Evolutionary conservation across 2,888 invertebrate genomes (phyloP), one percentile per base, ranked within the genome.

Genomic region (Melieria crassipennis): DNA sequence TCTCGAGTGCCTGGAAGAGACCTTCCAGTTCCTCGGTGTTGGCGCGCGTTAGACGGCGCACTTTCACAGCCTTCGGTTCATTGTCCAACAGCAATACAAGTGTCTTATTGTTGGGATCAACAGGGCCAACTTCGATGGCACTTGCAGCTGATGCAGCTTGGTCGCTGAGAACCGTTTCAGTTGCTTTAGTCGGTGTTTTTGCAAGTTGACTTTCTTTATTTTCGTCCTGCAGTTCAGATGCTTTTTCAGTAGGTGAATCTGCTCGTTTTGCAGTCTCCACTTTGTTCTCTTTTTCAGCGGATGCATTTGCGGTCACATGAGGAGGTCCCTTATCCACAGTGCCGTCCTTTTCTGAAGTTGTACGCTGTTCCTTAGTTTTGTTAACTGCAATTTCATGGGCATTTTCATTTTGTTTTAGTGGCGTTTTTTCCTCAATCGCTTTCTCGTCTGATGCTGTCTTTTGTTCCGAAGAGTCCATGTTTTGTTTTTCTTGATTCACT

Each of bases 11-110:
- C 64, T 82, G 80, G 30, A 85, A 83, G 4, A 85, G 73, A 5
- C 75, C 82, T 58, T 84, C 84, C 3, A 84, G 73, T 4, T 85
- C 84, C 71, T 84, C 84, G 0, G 84, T 84, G 61, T 84, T 84
- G 52, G 84, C 85, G 58, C 84, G 78, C 46, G 84, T 84, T 45
- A 84, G 71, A 4, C 84, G 78, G 5, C 84, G 80, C 0, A 84
- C 81, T 46, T 83, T 82, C 6, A 83, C 79, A 1, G 84, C 81
- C 50, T 80, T 78, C 0, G 84, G 84, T 42, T 84, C 83, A 46
- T 82, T 84, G 68, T 84, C 83, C 69, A 84, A 79, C 4, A 84
- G 73, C 4, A 84, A 76, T 0, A 84, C 84, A 6, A 84, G 77
- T 0, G 83, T 84, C 62, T 84, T 84, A 30, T 82, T 81, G 48